These are phyloP conservation scores for Spodoptera exigua DNA, from an alignment of 2,888 invertebrate species.

Conservation along the genomic window DNA sequence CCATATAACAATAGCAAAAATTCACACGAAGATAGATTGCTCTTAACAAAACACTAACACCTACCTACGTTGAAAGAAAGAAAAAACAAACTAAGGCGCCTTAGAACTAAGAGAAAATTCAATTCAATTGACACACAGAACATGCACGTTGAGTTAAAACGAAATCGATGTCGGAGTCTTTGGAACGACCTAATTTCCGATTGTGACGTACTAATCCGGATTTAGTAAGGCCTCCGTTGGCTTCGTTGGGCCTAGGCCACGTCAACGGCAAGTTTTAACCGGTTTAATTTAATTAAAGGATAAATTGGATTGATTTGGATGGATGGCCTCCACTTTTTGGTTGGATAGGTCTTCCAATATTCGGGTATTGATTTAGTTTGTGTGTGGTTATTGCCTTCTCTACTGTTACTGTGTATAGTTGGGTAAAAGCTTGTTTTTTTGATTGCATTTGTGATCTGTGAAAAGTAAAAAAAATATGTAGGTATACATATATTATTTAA, in stretches of 20 bases:
- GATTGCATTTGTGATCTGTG: no score
- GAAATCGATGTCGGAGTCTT: conserved; percentile 50
- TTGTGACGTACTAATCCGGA: conserved; percentile 66
- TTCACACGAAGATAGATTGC: no score
- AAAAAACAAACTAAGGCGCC: no score
- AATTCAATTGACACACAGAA: conserved; percentile 13
- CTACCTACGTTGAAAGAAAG: no score
- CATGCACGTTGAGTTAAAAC: conserved; percentile 28
- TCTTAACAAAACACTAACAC: no score
- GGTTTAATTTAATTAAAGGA: conserved; percentile 60
- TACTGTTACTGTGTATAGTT: background rate
- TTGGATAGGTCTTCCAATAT: conserved; percentile 12
- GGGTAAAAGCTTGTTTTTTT: no score
- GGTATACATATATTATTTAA: no score
- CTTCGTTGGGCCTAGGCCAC: conserved; percentile 47
- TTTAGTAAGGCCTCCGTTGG: conserved; percentile 65
- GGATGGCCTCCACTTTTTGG: conserved; percentile 24
- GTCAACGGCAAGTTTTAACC: conserved; percentile 46
- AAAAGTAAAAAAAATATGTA: no score
- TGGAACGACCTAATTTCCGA: conserved; percentile 70
- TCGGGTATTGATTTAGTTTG: conserved; percentile 2
- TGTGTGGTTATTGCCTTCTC: conserved; percentile 15
- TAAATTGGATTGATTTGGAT: conserved; percentile 43
- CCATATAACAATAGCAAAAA: no score
- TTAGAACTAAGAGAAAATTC: conserved; percentile 4